Conservation (phyloP, 1,140 invertebrate species). For the Tetraneura akinire region DNA sequence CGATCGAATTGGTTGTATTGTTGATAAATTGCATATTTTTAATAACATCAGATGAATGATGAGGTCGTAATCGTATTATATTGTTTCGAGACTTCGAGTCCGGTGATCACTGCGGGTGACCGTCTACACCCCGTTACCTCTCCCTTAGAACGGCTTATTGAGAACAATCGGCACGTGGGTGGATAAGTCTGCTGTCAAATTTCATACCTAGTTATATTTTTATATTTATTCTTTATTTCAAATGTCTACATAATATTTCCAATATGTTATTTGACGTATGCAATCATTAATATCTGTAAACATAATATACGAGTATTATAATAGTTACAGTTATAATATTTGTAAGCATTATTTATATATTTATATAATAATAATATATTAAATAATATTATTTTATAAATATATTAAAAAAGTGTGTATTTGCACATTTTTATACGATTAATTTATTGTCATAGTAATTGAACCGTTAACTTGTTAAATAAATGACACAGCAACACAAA, state of each 20-base stretch:
- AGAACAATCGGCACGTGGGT: conserved; percentile 20
- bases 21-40: conserved; percentile 43
- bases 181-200: conserved; percentile 16
- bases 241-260: neutral
- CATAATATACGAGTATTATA: no score
- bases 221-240: no score
- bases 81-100: conserved; percentile 37
- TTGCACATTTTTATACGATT: no score
- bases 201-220: conserved; percentile 14
- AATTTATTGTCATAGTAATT: conserved; percentile 18
- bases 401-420: no score
- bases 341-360: no score
- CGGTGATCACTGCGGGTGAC: conserved; percentile 42
- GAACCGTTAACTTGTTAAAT: neutral
- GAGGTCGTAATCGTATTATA: conserved; percentile 31
- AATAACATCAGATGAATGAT: conserved; percentile 1
- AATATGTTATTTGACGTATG: neutral
- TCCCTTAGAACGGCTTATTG: neutral
- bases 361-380: no score
- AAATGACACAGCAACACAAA: neutral
- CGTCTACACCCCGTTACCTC: conserved; percentile 18
- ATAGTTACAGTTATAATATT: no score
- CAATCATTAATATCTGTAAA: neutral
- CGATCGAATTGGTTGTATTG: conserved; percentile 32
- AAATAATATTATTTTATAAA: no score